phyloP scores from a whole-genome alignment of 1,140 invertebrate species.

The Tetramorium parvispinum region DNA sequence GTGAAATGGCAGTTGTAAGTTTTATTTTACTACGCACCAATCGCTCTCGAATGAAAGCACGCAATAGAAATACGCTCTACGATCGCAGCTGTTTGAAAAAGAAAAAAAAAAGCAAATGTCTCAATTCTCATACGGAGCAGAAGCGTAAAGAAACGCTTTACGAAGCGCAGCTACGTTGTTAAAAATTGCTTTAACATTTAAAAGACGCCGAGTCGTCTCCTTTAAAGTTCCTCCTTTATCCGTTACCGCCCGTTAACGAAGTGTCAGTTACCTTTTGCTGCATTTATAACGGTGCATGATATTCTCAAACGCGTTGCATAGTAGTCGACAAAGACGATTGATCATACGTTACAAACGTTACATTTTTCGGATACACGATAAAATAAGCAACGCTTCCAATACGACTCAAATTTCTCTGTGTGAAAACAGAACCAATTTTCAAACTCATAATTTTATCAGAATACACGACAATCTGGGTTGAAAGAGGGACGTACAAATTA shows the following conservation, averaged over 20 bases:
- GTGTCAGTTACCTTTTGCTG: constrained; percentile 31
- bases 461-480: not conserved
- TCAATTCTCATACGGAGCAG: not conserved
- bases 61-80: not conserved
- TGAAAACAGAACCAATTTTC: not conserved
- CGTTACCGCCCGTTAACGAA: constrained; percentile 17
- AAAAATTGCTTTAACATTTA: constrained; percentile 53
- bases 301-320: constrained; percentile 3
- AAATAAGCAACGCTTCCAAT: constrained; percentile 21
- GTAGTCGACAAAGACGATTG: constrained; percentile 1
- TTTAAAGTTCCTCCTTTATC: constrained; percentile 7
- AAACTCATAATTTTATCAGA: not conserved
- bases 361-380: not conserved
- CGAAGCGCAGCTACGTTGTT: constrained; percentile 16
- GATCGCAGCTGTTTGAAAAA: not conserved
- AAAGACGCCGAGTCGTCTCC: constrained; percentile 10
- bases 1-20: not conserved
- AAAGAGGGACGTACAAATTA: not conserved
- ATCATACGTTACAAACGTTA: not conserved
- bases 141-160: constrained; percentile 21
- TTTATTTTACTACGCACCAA: not conserved
- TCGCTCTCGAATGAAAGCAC: not conserved
- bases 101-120: not conserved
- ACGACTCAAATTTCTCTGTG: not conserved
- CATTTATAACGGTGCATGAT: not conserved